Percentiles rank a stretch among this genome's conserved stretches.
Conservation (phyloP, 2,797 vertebrate species). For the Molossus molossus region DNA sequence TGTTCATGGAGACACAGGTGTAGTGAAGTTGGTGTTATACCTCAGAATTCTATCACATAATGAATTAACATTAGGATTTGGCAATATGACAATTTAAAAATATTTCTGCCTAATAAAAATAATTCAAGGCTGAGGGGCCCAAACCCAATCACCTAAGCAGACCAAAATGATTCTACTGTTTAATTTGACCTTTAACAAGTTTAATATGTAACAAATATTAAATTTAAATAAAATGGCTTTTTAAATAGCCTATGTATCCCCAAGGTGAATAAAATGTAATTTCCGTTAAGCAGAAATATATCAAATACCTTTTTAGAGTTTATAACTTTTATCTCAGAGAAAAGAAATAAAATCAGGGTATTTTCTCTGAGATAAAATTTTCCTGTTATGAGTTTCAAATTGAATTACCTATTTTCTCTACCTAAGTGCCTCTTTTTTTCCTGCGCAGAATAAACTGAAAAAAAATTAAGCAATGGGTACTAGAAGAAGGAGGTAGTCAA, state of each 20-base stretch:
- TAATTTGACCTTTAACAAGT: constrained; percentile 62
- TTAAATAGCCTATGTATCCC: neutral
- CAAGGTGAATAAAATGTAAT: neutral
- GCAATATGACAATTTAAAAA: constrained; percentile 9
- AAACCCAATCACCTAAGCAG: constrained; percentile 11
- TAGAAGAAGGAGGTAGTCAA: neutral
- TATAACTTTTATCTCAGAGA: constrained; percentile 59
- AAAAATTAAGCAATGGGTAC: neutral
- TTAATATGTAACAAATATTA: constrained; percentile 62
- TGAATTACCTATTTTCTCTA: constrained; percentile 36
- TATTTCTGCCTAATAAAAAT: constrained; percentile 47
- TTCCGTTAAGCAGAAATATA: constrained; percentile 32
- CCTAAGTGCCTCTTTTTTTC: neutral
- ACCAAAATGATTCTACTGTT: constrained; percentile 40
- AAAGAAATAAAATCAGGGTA: constrained; percentile 28
- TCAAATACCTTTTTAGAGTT: constrained; percentile 46
- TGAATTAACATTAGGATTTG: constrained; percentile 1
- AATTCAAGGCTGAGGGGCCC: neutral
- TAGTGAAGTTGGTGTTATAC: neutral
- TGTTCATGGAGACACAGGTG: neutral
- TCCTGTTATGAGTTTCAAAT: constrained; percentile 36
- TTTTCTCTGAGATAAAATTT: constrained; percentile 54
- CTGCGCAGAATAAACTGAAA: constrained; percentile 47
- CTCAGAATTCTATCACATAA: constrained; percentile 22
- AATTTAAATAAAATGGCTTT: constrained; percentile 30